phyloP scores from a whole-genome alignment of 1,140 invertebrate species.

The Pissodes strobi region DNA sequence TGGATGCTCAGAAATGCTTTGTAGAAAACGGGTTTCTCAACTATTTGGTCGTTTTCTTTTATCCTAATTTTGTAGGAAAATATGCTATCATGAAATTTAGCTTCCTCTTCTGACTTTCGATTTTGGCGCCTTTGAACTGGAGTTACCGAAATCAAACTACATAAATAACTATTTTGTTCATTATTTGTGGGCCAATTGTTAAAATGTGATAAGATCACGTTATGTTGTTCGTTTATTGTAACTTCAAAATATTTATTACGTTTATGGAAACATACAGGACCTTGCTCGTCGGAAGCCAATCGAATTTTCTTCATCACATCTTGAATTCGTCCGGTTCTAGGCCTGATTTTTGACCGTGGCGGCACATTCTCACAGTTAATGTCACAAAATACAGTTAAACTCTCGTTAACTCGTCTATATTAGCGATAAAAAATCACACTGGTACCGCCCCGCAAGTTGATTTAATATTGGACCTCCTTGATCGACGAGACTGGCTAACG shows the following conservation, averaged over 20 bases:
- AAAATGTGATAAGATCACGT: background rate
- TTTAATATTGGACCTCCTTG: too few species aligned
- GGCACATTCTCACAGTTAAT: too few species aligned
- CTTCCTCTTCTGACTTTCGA: background rate
- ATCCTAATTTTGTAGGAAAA: too few species aligned
- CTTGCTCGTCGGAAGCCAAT: conserved; percentile 1
- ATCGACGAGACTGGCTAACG: too few species aligned
- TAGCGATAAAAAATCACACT: too few species aligned
- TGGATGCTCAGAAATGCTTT: too few species aligned
- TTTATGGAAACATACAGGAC: background rate
- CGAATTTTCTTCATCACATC: conserved; percentile 5
- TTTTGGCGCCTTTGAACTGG: background rate
- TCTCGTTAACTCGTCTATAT: too few species aligned
- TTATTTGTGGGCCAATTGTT: background rate
- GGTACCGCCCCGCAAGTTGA: too few species aligned
- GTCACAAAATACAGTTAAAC: too few species aligned
- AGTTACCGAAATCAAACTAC: too few species aligned
- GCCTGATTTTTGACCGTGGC: background rate
- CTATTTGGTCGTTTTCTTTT: too few species aligned
- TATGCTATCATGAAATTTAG: conserved; percentile 1
- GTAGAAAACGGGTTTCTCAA: too few species aligned
- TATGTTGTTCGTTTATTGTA: background rate
- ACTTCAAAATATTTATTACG: conserved; percentile 2
- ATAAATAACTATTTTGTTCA: conserved; percentile 13
- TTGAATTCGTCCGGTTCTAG: conserved; percentile 2